phyloP scores from a whole-genome alignment of 2,888 invertebrate genomes.

The Tetragonula carbonaria region DNA sequence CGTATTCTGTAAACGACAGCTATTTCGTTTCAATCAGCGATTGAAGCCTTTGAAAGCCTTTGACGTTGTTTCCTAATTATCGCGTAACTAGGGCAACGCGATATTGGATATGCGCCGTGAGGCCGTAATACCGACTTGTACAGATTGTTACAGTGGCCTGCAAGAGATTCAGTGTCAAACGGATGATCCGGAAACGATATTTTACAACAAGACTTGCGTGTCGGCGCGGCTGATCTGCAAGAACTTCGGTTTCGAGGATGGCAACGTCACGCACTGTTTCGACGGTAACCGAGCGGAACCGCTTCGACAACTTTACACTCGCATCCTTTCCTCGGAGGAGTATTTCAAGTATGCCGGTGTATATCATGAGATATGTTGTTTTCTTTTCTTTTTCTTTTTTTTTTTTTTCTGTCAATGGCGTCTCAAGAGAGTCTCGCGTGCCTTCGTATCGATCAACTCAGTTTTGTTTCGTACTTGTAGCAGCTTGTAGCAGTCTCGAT shows the following conservation, averaged over 20 bases:
- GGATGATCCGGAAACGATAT: conserved; percentile 84
- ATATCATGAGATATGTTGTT: neutral
- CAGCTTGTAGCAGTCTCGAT: too few relatives aligned
- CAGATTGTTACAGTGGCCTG: conserved; percentile 89
- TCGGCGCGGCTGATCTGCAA: conserved; percentile 85
- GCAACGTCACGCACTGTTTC: conserved; percentile 85
- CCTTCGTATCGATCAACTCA: neutral
- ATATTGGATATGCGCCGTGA: conserved; percentile 37
- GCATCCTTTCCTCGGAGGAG: conserved; percentile 87
- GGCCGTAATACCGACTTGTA: conserved; percentile 35
- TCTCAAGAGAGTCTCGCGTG: too few relatives aligned
- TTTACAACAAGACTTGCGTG: conserved; percentile 85
- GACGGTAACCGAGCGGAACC: conserved; percentile 81
- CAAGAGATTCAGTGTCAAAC: conserved; percentile 86
- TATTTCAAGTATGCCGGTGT: conserved; percentile 87
- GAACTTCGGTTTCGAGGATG: conserved; percentile 81
- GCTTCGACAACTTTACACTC: conserved; percentile 85
- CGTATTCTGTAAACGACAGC: conserved; percentile 38
- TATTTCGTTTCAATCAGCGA: conserved; percentile 47
- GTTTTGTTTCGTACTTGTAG: too few relatives aligned
- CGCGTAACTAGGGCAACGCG: conserved; percentile 42
- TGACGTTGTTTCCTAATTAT: conserved; percentile 46
- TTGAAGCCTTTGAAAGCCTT: conserved; percentile 30
- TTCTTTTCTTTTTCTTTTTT: neutral
- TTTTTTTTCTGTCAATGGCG: neutral